phyloP scores from a whole-genome alignment of 35 echinoderm and acorn worm genomes.

The Stichopus chloronotus region DNA sequence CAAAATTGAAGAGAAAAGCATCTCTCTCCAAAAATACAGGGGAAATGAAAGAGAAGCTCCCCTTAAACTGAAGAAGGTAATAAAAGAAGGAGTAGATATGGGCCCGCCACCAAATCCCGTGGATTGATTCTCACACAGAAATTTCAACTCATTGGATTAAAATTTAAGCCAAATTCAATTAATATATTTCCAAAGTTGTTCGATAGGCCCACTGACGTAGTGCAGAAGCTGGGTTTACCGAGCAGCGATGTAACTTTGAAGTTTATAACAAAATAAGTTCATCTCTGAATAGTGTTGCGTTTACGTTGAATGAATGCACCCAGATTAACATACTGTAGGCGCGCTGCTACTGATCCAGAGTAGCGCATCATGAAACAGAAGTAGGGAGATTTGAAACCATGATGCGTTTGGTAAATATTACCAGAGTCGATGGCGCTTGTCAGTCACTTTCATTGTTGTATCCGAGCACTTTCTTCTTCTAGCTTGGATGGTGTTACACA shows the following conservation, averaged over 20 bases:
- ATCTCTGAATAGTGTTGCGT: too few relatives aligned
- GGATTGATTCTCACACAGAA: constrained; percentile 48
- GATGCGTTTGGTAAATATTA: too few relatives aligned
- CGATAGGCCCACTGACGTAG: not conserved
- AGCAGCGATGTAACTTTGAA: not conserved
- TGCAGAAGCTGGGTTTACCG: not conserved
- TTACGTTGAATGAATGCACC: too few relatives aligned
- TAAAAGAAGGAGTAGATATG: not conserved
- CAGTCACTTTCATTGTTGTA: too few relatives aligned
- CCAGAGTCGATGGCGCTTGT: too few relatives aligned
- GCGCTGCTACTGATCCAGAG: too few relatives aligned
- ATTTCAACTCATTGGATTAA: constrained; percentile 29
- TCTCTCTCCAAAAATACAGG: not conserved
- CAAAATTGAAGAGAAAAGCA: constrained; percentile 30
- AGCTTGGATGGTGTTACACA: too few relatives aligned
- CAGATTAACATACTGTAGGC: too few relatives aligned
- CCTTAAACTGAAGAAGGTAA: too few relatives aligned
- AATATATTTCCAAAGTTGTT: constrained; percentile 21
- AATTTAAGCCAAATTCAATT: constrained; percentile 53
- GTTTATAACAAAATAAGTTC: not conserved
- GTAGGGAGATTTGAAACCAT: too few relatives aligned
- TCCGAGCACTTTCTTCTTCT: too few relatives aligned
- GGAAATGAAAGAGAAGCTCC: not conserved
- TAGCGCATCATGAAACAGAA: too few relatives aligned
- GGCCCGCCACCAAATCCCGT: not conserved